These are phyloP conservation scores for Candidula unifasciata DNA, from an alignment of 2,888 invertebrate genomes.

Conservation along the genomic window DNA sequence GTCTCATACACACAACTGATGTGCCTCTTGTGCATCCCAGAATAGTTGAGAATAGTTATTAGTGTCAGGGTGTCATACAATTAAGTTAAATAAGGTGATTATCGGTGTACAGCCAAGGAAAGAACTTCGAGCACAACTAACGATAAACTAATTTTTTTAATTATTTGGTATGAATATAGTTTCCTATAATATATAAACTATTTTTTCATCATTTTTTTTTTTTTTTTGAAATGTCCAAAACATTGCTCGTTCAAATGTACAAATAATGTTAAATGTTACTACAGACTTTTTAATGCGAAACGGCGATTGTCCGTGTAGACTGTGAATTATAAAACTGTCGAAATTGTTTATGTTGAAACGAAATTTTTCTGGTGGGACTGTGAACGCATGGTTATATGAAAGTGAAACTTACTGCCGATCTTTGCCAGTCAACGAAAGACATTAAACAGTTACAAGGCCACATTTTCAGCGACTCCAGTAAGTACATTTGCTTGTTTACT, in stretches of 20 bases:
- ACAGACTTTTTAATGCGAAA: neutral
- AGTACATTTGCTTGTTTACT: neutral
- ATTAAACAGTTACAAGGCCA: neutral
- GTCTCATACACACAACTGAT: too few relatives aligned
- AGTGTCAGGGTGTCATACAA: too few relatives aligned
- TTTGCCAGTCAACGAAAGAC: neutral
- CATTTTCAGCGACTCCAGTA: neutral
- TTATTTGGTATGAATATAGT: too few relatives aligned
- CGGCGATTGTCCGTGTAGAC: neutral
- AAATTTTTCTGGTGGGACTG: neutral
- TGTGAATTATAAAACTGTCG: neutral
- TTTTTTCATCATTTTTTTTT: too few relatives aligned
- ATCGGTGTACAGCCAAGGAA: too few relatives aligned
- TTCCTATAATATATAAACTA: too few relatives aligned
- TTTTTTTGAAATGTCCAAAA: neutral
- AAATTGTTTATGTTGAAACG: slow-evolving; percentile 29
- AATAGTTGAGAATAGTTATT: too few relatives aligned
- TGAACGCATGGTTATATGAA: slow-evolving; percentile 16
- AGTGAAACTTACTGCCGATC: too few relatives aligned
- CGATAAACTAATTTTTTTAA: too few relatives aligned
- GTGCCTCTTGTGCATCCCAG: too few relatives aligned
- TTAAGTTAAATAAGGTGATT: too few relatives aligned
- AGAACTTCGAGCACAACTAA: too few relatives aligned
- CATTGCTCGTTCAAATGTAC: neutral
- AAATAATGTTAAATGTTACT: neutral